Base-by-base conservation (phyloP, 2,888 invertebrate genomes). In the Nineta flava region DNA sequence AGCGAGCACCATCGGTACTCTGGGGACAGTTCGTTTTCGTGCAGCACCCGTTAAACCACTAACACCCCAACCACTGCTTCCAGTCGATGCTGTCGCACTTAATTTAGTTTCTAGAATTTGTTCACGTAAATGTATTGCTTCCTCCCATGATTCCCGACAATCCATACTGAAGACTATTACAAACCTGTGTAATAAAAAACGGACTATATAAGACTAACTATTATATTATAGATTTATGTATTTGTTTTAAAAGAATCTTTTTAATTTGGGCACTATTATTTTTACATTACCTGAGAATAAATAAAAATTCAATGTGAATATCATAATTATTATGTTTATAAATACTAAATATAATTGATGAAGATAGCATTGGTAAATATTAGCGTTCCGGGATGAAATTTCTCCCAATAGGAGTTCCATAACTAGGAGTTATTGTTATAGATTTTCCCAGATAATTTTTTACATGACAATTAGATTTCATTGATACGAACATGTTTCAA, bases 131-230 rank as follows among this genome's bases (percentile, higher is more conserved):
- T 86, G 76, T 55, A 85, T 79, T 47, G 86, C 87, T 66, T 87
- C 87, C 60, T 87, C 86, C 62, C 86, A 87, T 0, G 87, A 86
- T 63, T 86, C 86, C 32, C 83, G 74, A 57, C 83, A 83, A 62
- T 88, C 87, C 82, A 88, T 82, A 61, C 84, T 81, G 67, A 87
- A 88, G 19, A 87, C 87, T 55, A 87, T 69, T 53, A 88, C 80
- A 68, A 87, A 87, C 87, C 87, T 85, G 73, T 6, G 26, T 26
- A 26, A 26, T 26, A 26, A 26, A 26, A n/a, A 26, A 26, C 7
- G 7, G 26, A 26, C 12, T 32, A 15, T 10, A 34, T 43, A 12
- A 4, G 5, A 13, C 16, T 1, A 13, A 42, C 10, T 13, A 13
- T 42, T 3, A n/a, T n/a, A 16, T 16, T 17, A 42, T 15, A n/a